phyloP scores from a whole-genome alignment of 1,140 invertebrate genomes.

The Drosophila tropicalis region DNA sequence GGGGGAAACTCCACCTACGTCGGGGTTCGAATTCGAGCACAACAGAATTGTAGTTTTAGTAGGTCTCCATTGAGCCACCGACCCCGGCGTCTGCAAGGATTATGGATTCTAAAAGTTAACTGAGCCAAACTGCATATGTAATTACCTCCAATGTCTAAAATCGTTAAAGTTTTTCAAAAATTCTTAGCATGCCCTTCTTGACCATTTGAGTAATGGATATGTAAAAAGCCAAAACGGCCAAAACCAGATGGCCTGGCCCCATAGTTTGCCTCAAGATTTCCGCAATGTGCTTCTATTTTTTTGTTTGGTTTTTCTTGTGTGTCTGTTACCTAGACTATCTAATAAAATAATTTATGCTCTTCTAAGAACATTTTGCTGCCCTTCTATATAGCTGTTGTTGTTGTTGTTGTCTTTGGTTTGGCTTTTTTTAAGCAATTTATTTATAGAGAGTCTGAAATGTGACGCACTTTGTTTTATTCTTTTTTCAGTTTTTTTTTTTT shows the following conservation, averaged over 20 bases:
- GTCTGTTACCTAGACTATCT: slow-evolving; percentile 28
- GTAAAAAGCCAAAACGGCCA: slow-evolving; percentile 6
- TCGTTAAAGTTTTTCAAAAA: no score
- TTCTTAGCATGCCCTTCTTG: neutral
- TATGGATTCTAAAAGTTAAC: no score
- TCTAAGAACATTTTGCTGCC: slow-evolving; percentile 53
- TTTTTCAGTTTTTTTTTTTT: slow-evolving; percentile 18
- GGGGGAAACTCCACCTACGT: no score
- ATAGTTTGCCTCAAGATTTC: slow-evolving; percentile 41
- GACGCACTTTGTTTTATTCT: slow-evolving; percentile 56
- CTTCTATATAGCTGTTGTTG: slow-evolving; percentile 31
- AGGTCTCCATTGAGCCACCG: no score
- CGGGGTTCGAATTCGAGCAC: no score
- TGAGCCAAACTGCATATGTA: no score
- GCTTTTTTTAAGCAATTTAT: slow-evolving; percentile 53
- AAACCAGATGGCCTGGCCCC: slow-evolving; percentile 44
- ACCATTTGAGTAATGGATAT: neutral
- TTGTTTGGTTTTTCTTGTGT: no score
- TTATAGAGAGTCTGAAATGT: slow-evolving; percentile 54
- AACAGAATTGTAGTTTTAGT: no score
- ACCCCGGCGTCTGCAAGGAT: no score
- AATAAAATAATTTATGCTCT: slow-evolving; percentile 64
- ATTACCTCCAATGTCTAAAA: no score
- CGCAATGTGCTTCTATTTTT: slow-evolving; percentile 23
- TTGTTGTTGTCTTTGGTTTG: slow-evolving; percentile 22